These are phyloP conservation scores for Globia sparganii DNA, from an alignment of 2,888 invertebrate species.

Conservation along the genomic window DNA sequence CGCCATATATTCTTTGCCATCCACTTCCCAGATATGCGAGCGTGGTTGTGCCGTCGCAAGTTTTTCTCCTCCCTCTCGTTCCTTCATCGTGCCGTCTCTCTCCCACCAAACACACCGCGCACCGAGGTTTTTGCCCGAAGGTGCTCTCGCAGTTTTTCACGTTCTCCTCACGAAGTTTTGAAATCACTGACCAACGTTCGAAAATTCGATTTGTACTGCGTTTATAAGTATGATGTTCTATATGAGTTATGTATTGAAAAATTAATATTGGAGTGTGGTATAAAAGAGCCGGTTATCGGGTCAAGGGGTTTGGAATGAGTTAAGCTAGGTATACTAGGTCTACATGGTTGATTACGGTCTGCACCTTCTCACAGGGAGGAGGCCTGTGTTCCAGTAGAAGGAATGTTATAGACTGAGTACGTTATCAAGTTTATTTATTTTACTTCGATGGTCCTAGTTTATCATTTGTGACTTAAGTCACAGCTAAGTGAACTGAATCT, in stretches of 20 bases:
- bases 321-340: background rate
- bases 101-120: conserved; percentile 83
- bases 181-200: conserved; percentile 64
- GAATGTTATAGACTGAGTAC: background rate
- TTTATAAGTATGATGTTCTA: conserved; percentile 16
- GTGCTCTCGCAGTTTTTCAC: conserved; percentile 74
- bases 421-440: too few relatives aligned
- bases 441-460: too few relatives aligned
- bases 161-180: conserved; percentile 67
- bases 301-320: conserved; percentile 2
- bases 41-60: conserved; percentile 80
- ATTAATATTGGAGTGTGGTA: background rate
- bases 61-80: conserved; percentile 77
- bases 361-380: background rate
- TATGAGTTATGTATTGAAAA: conserved; percentile 25
- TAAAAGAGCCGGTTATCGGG: background rate
- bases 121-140: conserved; percentile 77
- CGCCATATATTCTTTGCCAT: conserved; percentile 72
- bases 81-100: conserved; percentile 67
- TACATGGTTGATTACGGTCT: background rate
- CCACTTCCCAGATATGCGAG: conserved; percentile 82
- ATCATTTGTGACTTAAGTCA: too few relatives aligned
- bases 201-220: conserved; percentile 63
- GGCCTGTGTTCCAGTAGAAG: too few relatives aligned
- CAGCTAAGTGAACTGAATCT: too few relatives aligned